Evolutionary conservation across 1,140 invertebrate genomes (phyloP), one percentile per base, ranked within the genome.

Genomic region (Chrysomallon squamiferum): DNA sequence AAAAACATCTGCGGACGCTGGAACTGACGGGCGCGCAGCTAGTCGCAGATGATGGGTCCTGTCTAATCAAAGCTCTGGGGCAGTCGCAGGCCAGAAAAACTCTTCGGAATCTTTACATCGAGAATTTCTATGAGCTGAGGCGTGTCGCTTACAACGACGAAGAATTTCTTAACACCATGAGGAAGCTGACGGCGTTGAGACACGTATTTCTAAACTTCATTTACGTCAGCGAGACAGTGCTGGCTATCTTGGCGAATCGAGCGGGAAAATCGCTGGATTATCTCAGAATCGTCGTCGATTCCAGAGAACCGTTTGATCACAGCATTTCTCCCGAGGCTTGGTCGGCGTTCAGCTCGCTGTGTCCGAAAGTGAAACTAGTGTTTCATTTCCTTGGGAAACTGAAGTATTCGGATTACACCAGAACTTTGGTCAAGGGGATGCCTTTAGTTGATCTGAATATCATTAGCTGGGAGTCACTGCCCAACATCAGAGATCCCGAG

Each of bases 341-440:
- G 50, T 30, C 15, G 13, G 50, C n/a, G 15, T 54, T 54, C 7
- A 27, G 25, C 15, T 15, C n/a, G 15, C 22, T 15, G 0, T 54
- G 50, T 54, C 50, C 50, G 22, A 11, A 54, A 27, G 50, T 30
- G 1, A 54, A 54, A 22, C 22, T 54, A 20, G 50, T 54, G n/a
- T 54, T 54, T 54, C 50, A 54, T 54, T 54, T 54, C 29, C 25
- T 54, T 15, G 50, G 50, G 50, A 54, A 54, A 30, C 50, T 54
- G 50, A 27, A 25, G 25, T 27, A 11, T 27, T 25, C 22, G 3
- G 50, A 54, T 54, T 54, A 54, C 25, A 54, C 22, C 4, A 54
- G 50, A 7, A 30, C 29, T 25, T 54, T 54, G 18, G n/a, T 27
- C 25, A 25, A 30, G 11, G 6, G 50, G 18, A 30, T 54, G 6